These are phyloP conservation scores for Morelia viridis DNA, from an alignment of 2,797 vertebrate species.

Conservation along the genomic window DNA sequence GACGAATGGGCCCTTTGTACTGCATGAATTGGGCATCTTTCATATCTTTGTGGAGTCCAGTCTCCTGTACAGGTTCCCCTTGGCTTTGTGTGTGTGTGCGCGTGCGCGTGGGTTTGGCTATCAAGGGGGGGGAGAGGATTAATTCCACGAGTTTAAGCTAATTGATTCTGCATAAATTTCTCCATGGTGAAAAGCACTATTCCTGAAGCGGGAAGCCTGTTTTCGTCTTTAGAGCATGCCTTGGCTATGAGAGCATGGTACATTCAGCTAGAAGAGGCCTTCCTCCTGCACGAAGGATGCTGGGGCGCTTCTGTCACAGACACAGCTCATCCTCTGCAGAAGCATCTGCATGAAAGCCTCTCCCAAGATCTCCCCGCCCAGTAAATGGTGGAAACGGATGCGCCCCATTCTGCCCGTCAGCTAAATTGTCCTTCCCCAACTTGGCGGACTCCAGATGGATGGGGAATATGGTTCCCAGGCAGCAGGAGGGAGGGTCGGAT, in stretches of 20 bases:
- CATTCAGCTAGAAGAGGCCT: not conserved
- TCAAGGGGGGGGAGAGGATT: not conserved
- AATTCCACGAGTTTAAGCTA: not conserved
- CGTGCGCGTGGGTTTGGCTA: too few species aligned
- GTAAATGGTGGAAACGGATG: too few species aligned
- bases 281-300: too few species aligned
- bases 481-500: not conserved
- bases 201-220: too few species aligned
- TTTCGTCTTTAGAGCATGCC: too few species aligned
- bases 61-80: not conserved
- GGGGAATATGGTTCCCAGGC: not conserved
- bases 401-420: not conserved
- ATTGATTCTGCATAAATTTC: not conserved
- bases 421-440: not conserved
- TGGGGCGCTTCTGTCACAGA: not conserved
- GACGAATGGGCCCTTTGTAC: not conserved
- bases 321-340: not conserved
- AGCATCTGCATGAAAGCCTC: not conserved
- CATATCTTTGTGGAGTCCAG: not conserved
- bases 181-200: not conserved
- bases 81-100: not conserved
- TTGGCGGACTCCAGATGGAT: not conserved
- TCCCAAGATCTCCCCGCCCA: not conserved
- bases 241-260: too few species aligned
- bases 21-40: accelerated